A percentile compares a stretch with the other conserved stretches of the same genome.
These are phyloP conservation scores for Anguilla japonica DNA, from an alignment of 2,113 vertebrate species.

Conservation along the genomic window DNA sequence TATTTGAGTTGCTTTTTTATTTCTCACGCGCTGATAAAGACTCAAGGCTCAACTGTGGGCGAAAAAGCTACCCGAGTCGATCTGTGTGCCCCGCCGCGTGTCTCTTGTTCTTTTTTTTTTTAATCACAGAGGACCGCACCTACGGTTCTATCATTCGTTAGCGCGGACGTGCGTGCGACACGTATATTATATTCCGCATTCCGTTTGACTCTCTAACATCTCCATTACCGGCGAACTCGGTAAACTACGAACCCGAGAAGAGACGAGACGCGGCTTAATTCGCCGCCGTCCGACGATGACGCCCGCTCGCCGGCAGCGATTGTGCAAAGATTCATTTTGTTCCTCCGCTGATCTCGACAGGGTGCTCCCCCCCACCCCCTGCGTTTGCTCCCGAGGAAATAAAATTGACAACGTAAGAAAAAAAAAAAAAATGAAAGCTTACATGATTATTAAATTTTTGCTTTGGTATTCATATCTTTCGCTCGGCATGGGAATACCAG, in stretches of 20 bases:
- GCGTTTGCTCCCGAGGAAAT: not conserved
- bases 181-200: not conserved
- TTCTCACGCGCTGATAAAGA: not conserved
- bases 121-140: conserved; percentile 1
- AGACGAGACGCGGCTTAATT: not conserved
- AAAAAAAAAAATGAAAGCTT: not conserved
- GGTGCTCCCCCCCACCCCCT: not conserved
- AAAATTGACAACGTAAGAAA: conserved; percentile 26
- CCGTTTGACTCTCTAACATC: not conserved
- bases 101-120: not conserved
- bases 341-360: conserved; percentile 9
- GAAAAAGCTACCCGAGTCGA: not conserved
- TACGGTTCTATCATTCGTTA: not conserved
- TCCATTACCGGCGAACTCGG: not conserved
- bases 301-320: not conserved
- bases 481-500: conserved; percentile 11
- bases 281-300: not conserved
- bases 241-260: not conserved
- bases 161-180: conserved; percentile 9
- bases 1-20: not conserved
- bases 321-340: conserved; percentile 1
- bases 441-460: conserved; percentile 27
- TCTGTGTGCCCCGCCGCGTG: not conserved
- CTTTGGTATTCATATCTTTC: conserved; percentile 23
- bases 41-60: not conserved